Conservation (phyloP, 2,888 invertebrate species). For the Caenorhabditis plicata region DNA sequence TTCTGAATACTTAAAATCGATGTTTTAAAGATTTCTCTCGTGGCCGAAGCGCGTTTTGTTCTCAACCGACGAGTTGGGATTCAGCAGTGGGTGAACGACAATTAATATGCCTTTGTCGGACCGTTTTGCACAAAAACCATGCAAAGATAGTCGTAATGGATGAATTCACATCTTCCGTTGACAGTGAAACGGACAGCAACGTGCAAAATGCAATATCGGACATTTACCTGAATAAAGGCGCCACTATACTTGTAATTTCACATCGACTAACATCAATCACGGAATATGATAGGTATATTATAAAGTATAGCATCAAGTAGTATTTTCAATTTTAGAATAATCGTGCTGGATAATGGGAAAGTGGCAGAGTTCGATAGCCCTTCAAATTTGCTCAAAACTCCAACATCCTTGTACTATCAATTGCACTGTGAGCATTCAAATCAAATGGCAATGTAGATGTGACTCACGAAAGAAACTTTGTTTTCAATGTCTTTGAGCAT, state of each 20-base stretch:
- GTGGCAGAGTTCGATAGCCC: slow-evolving; percentile 68
- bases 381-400: slow-evolving; percentile 63
- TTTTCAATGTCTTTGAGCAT: too few species aligned
- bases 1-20: too few species aligned
- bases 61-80: too few species aligned
- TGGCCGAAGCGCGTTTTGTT: too few species aligned
- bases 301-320: too few species aligned
- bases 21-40: too few species aligned
- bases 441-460: too few species aligned
- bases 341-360: slow-evolving; percentile 67
- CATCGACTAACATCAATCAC: slow-evolving; percentile 89
- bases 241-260: slow-evolving; percentile 70
- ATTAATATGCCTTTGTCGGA: slow-evolving; percentile 69
- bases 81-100: slow-evolving; percentile 70
- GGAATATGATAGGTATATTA: slow-evolving; percentile 76
- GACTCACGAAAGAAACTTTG: too few species aligned
- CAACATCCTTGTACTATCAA: slow-evolving; percentile 65
- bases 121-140: slow-evolving; percentile 67
- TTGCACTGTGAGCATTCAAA: slow-evolving; percentile 66
- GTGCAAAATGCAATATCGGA: slow-evolving; percentile 73
- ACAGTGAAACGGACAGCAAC: slow-evolving; percentile 54
- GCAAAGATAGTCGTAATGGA: slow-evolving; percentile 70
- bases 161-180: slow-evolving; percentile 69
- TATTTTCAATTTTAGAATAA: slow-evolving; percentile 65
- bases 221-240: slow-evolving; percentile 84